Evolutionary conservation across 2,888 invertebrate genomes (phyloP).

Genomic region (Synergus itoensis): DNA sequence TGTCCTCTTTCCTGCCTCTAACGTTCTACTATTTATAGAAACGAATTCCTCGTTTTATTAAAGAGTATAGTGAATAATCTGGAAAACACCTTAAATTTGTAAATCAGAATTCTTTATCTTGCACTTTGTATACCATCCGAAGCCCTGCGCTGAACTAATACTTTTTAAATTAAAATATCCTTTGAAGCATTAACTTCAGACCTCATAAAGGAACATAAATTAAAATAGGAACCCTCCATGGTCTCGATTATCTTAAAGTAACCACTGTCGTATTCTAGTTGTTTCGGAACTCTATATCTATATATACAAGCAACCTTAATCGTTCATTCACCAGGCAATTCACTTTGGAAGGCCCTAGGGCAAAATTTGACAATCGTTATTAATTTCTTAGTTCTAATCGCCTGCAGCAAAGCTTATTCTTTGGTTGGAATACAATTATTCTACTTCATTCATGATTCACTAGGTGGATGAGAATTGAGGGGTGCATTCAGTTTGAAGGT

Average conservation of each 20-base stretch:
- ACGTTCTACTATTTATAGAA: too few species aligned
- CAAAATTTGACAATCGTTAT: slow-evolving; percentile 30
- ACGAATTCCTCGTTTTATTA: too few species aligned
- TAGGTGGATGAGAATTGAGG: slow-evolving; percentile 13
- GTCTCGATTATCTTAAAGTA: not conserved
- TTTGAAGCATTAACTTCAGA: not conserved
- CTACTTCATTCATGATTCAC: slow-evolving; percentile 34
- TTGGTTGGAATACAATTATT: slow-evolving; percentile 30
- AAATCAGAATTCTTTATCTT: not conserved
- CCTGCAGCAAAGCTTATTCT: slow-evolving; percentile 34
- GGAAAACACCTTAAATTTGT: not conserved
- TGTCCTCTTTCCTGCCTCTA: too few species aligned
- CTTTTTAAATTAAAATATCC: not conserved
- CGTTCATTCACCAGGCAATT: slow-evolving; percentile 32
- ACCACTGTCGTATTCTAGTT: not conserved
- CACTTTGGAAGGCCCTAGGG: slow-evolving; percentile 12
- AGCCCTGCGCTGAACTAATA: not conserved
- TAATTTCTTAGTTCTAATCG: slow-evolving; percentile 24
- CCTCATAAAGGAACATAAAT: slow-evolving; percentile 17
- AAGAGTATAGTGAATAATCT: not conserved
- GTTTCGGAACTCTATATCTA: slow-evolving; percentile 3
- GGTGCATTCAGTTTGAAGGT: slow-evolving; percentile 6
- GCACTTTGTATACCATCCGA: not conserved
- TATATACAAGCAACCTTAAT: slow-evolving; percentile 20
- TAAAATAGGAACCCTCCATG: not conserved